Percentiles rank a stretch among this genome's conserved stretches.
Conservation (phyloP, 2,888 invertebrate species). For the Esperia sulphurella region DNA sequence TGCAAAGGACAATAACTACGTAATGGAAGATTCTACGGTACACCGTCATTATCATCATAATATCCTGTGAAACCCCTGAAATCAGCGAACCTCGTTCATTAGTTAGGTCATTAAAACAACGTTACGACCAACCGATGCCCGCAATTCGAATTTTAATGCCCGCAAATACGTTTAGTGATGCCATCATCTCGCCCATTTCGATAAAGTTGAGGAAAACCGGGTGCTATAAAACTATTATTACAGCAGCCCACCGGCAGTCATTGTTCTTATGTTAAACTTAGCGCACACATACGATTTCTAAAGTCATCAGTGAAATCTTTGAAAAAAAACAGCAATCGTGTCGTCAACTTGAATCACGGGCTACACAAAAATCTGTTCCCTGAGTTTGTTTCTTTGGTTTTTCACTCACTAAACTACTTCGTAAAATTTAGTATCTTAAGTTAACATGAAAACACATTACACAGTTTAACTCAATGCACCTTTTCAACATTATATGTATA, state of each 20-base stretch:
- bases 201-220: slow-evolving; percentile 8
- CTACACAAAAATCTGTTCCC: no score
- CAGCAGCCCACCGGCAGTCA: not conserved
- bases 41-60: not conserved
- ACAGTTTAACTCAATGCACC: no score
- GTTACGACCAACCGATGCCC: slow-evolving; percentile 38
- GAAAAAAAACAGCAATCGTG: no score
- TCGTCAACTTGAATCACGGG: no score
- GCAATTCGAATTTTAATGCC: slow-evolving; percentile 33
- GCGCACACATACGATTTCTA: no score
- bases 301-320: no score
- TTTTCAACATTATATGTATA: no score
- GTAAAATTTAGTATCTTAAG: no score
- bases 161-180: slow-evolving; percentile 34
- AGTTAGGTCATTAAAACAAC: slow-evolving; percentile 31
- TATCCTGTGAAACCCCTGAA: slow-evolving; percentile 9
- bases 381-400: no score
- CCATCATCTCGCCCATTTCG: slow-evolving; percentile 19
- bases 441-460: no score
- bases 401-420: no score
- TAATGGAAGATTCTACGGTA: not conserved
- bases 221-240: slow-evolving; percentile 7
- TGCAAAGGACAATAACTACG: no score
- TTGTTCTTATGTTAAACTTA: not conserved
- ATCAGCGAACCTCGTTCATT: slow-evolving; percentile 32